These are phyloP conservation scores for Epirrhoe tristata DNA, from an alignment of 2,888 invertebrate species.

Conservation along the genomic window DNA sequence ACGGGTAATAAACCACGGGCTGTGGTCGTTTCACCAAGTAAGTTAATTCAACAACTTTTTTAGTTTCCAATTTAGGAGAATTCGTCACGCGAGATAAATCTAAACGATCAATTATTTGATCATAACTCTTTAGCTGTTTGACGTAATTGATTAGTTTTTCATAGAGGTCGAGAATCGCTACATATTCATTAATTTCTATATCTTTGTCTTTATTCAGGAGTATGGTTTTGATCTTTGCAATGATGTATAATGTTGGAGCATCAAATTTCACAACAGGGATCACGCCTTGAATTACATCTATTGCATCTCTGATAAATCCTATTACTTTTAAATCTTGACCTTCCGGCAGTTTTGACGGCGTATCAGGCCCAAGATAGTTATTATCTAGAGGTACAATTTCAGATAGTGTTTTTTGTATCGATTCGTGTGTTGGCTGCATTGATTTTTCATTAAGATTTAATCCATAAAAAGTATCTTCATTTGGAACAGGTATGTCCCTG, in stretches of 20 bases:
- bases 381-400: not conserved
- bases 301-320: conserved; percentile 21
- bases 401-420: not conserved
- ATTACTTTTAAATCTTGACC: conserved; percentile 7
- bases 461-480: not conserved
- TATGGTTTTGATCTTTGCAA: conserved; percentile 18
- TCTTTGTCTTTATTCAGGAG: conserved; percentile 17
- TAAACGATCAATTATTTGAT: conserved; percentile 45
- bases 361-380: not conserved
- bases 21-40: conserved; percentile 62
- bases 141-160: conserved; percentile 34
- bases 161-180: conserved; percentile 31
- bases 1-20: conserved; percentile 58
- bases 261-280: conserved; percentile 26
- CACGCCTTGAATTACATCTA: conserved; percentile 9
- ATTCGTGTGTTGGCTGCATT: not conserved
- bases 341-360: not conserved
- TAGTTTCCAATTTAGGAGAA: conserved; percentile 55
- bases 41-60: conserved; percentile 65
- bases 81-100: conserved; percentile 48
- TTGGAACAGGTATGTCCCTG: not conserved
- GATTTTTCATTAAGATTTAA: not conserved
- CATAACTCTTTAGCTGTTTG: conserved; percentile 39
- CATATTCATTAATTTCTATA: conserved; percentile 29
- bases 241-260: conserved; percentile 16